Base-by-base conservation (phyloP, 2,113 vertebrate species). In the Mungos mungo region DNA sequence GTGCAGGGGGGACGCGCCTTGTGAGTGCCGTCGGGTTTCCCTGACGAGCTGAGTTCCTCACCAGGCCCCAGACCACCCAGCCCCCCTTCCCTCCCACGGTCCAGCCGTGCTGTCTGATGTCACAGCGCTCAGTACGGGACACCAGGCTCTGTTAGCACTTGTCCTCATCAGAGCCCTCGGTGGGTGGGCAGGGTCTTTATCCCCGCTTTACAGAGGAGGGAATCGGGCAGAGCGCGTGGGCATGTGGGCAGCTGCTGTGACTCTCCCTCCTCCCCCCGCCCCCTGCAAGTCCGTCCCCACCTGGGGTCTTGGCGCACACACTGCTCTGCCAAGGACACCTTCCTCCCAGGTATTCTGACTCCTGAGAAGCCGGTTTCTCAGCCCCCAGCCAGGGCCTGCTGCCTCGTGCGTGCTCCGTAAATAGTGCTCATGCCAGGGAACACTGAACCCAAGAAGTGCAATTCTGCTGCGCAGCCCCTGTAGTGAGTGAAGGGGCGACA, bases 101-200 rank as follows among this genome's bases (percentile, higher is more conserved):
- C 19, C 60, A 31, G 16, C 31, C 9, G 0, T 10, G n/a, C 6
- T 2, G 5, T 18, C 13, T 6, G 11, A 3, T 12, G 0, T 31
- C 0, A 19, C 45, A 5, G 14, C 7, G 0, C n/a, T 66, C 27
- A 3, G 0, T 8, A 5, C 1, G 2, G 1, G 3, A 2, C 50
- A 1, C 50, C 74, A 9, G 18, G 33, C 25, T 0, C 60, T 13
- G 5, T 27, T 1, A 15, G 8, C 25, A 5, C n/a, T 10, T 25
- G 10, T 41, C 72, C 31, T 41, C 14, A 0, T 1, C 0, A 60
- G 54, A 12, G 5, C 33, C 52, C 38, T 19, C 19, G 10, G 33
- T 27, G 3, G 3, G 45, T 2, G 3, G 47, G 8, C 1, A 1
- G 52, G 1, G 16, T 41, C 19, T 47, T 21, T 23, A 8, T 27